Base-by-base conservation (phyloP, 2,888 invertebrate genomes). In the Parnassius smintheus region DNA sequence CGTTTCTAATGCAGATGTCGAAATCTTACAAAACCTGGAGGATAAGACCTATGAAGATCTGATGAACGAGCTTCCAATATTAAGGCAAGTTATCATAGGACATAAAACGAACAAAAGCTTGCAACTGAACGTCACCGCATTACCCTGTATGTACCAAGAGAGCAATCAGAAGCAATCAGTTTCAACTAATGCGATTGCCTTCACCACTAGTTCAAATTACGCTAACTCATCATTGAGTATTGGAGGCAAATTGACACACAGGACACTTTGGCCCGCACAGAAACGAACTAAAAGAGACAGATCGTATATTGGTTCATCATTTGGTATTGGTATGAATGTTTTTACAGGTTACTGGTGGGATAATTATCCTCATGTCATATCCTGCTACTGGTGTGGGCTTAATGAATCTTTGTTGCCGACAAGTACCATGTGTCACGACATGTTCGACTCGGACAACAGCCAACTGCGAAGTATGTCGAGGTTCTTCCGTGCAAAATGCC, bases 341-440 rank as follows among this genome's bases (percentile, higher is more conserved):
- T 9, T 49, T 1, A 49, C 48, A 8, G 7, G 9, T 4, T 49
- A 45, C 51, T 61, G 61, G 61, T 13, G 46, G 35, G 9, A 22
- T 3, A 22, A 18, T 2, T 62, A 62, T 48, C 45, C 51, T 1
- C 45, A 50, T 9, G 18, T 62, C 3, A 51, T n/a, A 1, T 49
- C 59, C 9, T 64, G 64, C 59, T 64, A 54, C 56, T 59, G 59
- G 59, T 64, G 64, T 25, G 64, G 64, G 11, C 18, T 56, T 22
- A 64, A 64, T 25, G 64, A 64, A 7, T 25, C 56, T 11, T 25
- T 48, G 45, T 9, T 73, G 1, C 71, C 70, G 0, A 11, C 13
- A 2, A 61, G 41, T 9, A 62, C 69, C 0, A 9, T 68, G 4
- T 75, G 73, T 56, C 65, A 70, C 35, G 60, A 70, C 44, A 50